Base-by-base conservation (phyloP, 2,888 invertebrate species). In the Acholoe squamosa region DNA sequence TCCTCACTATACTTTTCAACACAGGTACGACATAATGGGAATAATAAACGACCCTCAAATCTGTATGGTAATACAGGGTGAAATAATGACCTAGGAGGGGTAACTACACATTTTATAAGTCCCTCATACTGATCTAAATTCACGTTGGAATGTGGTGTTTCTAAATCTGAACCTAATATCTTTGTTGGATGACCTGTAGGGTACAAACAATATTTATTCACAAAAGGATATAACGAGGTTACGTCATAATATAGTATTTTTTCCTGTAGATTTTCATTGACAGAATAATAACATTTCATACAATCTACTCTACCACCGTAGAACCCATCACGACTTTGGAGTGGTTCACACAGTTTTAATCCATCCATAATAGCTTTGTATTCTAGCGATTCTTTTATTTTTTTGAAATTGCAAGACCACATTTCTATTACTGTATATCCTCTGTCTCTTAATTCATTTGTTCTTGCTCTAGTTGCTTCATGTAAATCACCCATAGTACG, bases 1-100 rank as follows among this genome's bases (percentile, higher is more conserved):
- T n/a, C 91, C 0, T 56, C 61, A 84, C 12, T 19, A 90, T 56
- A 80, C 12, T 16, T 56, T 1, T 84, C 84, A 14, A 92, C 94
- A 92, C 95, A 95, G 0, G 92, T 93, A 14, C 93, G 91, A 93
- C 95, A 96, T 3, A 96, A 91, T 0, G 93, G 91, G 92, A 95
- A 96, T 92, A 94, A 93, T n/a, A 95, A 90, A 91, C 94, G 93
- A 0, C n/a, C n/a, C n/a, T 94, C 92, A 76, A 93, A 93, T 90
- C 93, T 92, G 0, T 91, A 89, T 0, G 95, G 95, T n/a, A 95
- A 90, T 0, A 95, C 94, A 0, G 94, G 95, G 84, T 94, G 93
- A 89, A 93, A 95, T 14, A 95, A 90, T 3, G 91, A 86, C 56
- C 91, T 77, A 1, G 94, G 94, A 16, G 94, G 94, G 28, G 94